A percentile compares a stretch with the other conserved stretches of the same genome.
phyloP scores from a whole-genome alignment of 2,113 vertebrate species.

The Ceuthmochares aereus region DNA sequence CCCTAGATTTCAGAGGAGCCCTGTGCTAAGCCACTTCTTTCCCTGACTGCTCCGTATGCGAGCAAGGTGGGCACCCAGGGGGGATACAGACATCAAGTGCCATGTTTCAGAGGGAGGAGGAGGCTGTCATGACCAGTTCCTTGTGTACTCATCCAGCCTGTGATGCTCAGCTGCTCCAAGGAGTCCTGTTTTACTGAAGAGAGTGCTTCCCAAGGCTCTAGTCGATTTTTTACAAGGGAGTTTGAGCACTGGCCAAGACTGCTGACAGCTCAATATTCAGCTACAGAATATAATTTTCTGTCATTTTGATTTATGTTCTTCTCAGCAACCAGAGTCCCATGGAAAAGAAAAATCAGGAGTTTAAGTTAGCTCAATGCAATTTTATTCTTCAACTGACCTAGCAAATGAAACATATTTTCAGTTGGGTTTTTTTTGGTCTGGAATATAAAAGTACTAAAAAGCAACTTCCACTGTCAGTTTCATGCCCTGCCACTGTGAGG shows the following conservation, averaged over 20 bases:
- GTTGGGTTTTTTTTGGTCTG: background rate
- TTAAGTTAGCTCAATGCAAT: background rate
- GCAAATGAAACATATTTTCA: background rate
- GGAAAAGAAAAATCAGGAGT: background rate
- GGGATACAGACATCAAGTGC: background rate
- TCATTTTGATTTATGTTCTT: conserved; percentile 52
- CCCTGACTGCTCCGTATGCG: background rate
- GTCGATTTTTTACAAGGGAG: background rate
- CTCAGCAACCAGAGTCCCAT: background rate
- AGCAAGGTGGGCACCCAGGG: background rate
- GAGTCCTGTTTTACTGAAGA: background rate
- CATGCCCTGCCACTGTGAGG: background rate
- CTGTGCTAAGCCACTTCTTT: background rate
- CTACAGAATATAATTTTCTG: conserved; percentile 44
- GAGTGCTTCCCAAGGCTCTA: background rate
- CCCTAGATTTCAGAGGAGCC: background rate
- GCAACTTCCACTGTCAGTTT: background rate
- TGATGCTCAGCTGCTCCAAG: background rate
- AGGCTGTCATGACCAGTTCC: background rate
- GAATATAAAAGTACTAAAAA: background rate
- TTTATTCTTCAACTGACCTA: background rate
- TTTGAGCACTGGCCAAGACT: conserved; percentile 12
- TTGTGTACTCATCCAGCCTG: background rate
- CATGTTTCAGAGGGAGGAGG: background rate
- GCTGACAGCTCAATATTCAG: conserved; percentile 52